Evolutionary conservation across 2,113 vertebrate genomes (phyloP).

Genomic region (Chloroceryle aenea): DNA sequence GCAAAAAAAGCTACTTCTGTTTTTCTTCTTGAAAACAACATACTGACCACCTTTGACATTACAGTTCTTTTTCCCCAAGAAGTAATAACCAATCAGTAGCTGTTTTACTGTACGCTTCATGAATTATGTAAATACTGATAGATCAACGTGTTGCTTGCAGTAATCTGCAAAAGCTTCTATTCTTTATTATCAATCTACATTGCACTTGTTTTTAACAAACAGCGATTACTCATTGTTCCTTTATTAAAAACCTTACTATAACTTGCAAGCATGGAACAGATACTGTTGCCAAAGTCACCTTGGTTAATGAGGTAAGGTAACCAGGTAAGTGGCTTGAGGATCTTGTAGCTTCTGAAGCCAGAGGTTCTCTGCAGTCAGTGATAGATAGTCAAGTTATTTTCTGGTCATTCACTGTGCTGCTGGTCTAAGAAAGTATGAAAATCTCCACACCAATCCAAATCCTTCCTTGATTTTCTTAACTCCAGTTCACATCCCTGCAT

Average conservation of each 20-base stretch:
- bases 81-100: background rate
- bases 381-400: background rate
- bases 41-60: background rate
- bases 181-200: background rate
- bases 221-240: background rate
- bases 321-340: background rate
- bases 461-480: background rate
- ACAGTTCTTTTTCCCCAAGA: background rate
- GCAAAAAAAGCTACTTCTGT: background rate
- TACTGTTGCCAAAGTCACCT: background rate
- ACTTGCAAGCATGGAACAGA: background rate
- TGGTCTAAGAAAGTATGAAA: background rate
- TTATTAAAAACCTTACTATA: background rate
- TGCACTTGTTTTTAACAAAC: background rate
- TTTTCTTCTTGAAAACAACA: background rate
- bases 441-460: fast-evolving
- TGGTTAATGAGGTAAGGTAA: background rate
- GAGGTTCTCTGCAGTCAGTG: background rate
- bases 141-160: background rate
- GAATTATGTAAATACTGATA: background rate
- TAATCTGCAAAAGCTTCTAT: background rate
- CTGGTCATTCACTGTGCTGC: background rate
- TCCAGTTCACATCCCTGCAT: fast-evolving
- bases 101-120: background rate
- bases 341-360: background rate